phyloP scores from a whole-genome alignment of 92 coral and sea anemone genomes.

The Umimayanthus kanabou region DNA sequence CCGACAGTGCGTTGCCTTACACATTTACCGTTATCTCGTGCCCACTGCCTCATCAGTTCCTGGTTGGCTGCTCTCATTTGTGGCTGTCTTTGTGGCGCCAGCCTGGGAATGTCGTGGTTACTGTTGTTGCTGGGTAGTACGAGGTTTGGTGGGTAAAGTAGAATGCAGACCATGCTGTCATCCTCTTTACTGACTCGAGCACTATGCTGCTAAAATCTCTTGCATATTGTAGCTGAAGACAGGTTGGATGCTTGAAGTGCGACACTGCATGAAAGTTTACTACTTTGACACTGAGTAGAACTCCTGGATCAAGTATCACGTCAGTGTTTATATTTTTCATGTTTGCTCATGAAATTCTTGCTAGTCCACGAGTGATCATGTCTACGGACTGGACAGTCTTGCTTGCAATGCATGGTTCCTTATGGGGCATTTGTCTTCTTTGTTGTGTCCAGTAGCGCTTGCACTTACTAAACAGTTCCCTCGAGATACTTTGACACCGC shows the following conservation, averaged over 20 bases:
- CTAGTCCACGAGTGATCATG: constrained; percentile 44
- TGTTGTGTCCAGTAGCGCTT: constrained; percentile 27
- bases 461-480: constrained; percentile 41
- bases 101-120: constrained; percentile 47
- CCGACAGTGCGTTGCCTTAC: constrained; percentile 43
- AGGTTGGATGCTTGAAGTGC: constrained; percentile 36
- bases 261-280: constrained; percentile 37
- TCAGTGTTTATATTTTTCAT: constrained; percentile 26
- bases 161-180: constrained; percentile 39
- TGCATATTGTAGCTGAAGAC: constrained; percentile 25
- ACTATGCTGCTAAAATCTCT: constrained; percentile 24
- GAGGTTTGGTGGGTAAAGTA: constrained; percentile 42
- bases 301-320: constrained; percentile 14
- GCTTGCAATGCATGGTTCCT: constrained; percentile 40
- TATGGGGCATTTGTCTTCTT: constrained; percentile 36
- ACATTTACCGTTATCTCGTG: constrained; percentile 34
- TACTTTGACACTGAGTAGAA: constrained; percentile 28
- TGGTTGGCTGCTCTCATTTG: constrained; percentile 43
- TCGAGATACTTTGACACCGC: constrained; percentile 40
- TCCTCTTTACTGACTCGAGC: constrained; percentile 33
- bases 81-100: constrained; percentile 31
- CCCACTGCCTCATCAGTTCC: constrained; percentile 57
- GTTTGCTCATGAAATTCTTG: constrained; percentile 33
- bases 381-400: constrained; percentile 40
- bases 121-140: constrained; percentile 45